These are phyloP conservation scores for Neopipo cinnamomea DNA, from an alignment of 2,113 vertebrate species.

Conservation along the genomic window DNA sequence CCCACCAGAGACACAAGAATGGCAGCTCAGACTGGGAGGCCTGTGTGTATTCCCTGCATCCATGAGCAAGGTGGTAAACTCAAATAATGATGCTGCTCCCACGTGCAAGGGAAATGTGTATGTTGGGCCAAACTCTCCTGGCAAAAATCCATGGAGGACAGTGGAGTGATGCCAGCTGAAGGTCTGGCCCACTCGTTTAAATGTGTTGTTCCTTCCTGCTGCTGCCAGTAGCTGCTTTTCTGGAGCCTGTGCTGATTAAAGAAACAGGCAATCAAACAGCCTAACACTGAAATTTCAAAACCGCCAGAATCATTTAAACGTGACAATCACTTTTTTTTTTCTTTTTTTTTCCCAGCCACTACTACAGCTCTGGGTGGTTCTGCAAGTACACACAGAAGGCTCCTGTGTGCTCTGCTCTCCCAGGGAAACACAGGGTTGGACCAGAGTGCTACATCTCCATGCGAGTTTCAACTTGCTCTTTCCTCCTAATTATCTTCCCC, in stretches of 20 bases:
- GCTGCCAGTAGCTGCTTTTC: not conserved
- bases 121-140: not conserved
- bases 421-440: not conserved
- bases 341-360: not conserved
- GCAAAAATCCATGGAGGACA: not conserved
- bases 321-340: not conserved
- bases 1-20: not conserved
- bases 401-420: not conserved
- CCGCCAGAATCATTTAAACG: not conserved
- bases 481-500: not conserved
- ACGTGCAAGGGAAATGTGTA: not conserved
- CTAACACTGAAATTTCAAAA: not conserved
- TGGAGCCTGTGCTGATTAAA: not conserved
- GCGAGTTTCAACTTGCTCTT: rapidly evolving
- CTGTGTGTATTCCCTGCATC: not conserved
- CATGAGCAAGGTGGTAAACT: not conserved
- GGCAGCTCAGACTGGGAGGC: not conserved
- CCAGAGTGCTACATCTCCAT: not conserved
- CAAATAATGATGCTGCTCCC: not conserved
- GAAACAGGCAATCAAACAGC: not conserved
- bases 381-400: not conserved
- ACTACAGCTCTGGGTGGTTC: not conserved
- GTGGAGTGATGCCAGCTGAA: not conserved
- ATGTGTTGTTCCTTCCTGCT: not conserved
- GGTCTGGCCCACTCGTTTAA: not conserved